Conservation (phyloP, 1,140 invertebrate genomes). For the Cydia pomonella region DNA sequence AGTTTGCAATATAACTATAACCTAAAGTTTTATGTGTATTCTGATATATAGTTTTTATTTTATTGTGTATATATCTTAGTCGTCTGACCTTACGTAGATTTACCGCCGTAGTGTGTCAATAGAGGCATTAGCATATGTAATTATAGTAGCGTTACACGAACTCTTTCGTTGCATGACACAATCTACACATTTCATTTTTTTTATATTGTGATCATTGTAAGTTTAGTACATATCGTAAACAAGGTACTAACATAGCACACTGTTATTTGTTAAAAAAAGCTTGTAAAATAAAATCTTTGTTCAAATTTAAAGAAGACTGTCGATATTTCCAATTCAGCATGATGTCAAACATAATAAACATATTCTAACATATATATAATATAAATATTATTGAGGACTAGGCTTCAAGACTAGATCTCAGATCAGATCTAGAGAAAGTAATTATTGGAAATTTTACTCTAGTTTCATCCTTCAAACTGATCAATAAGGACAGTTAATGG, state of each 20-base stretch:
- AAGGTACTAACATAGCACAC: not conserved
- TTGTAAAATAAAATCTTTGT: no score
- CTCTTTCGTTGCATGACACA: conserved; percentile 8
- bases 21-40: no score
- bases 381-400: no score
- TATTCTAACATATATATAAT: no score
- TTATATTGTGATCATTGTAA: not conserved
- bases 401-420: no score
- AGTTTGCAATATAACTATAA: no score
- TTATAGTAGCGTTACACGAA: conserved; percentile 12
- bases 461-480: not conserved
- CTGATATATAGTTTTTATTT: no score
- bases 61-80: not conserved
- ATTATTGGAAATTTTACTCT: not conserved
- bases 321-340: no score
- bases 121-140: conserved; percentile 24
- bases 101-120: conserved; percentile 7
- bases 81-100: conserved; percentile 9
- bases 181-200: conserved; percentile 25
- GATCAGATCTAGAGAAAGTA: no score
- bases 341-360: no score
- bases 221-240: not conserved
- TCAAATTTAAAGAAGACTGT: no score
- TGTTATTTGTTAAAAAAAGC: no score
- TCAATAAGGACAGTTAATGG: conserved; percentile 9